Percentiles rank a stretch among this genome's conserved stretches.
Evolutionary conservation across 2,797 vertebrate genomes (phyloP).

Genomic region (Austrolebias charrua): DNA sequence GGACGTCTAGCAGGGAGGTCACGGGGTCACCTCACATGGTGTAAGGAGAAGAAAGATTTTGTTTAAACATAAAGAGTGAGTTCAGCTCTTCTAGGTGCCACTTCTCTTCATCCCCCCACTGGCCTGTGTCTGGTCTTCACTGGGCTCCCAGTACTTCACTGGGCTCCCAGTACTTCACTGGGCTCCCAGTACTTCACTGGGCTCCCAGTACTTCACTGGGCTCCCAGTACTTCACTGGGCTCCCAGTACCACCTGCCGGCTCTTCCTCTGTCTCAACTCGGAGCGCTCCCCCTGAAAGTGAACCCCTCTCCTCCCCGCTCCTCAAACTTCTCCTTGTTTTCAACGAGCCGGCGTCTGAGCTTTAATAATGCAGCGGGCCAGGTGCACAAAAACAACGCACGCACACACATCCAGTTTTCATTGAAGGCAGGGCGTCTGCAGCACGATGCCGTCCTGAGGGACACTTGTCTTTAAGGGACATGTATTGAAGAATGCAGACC

Average conservation of each 20-base stretch:
- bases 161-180: not conserved
- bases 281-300: slow-evolving; percentile 31
- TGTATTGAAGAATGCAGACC: slow-evolving; percentile 22
- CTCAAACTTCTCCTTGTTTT: slow-evolving; percentile 56
- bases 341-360: slow-evolving; percentile 49
- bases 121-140: too few relatives aligned
- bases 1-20: slow-evolving; percentile 37
- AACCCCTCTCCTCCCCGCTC: slow-evolving; percentile 13
- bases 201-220: not conserved
- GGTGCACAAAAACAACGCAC: slow-evolving; percentile 59
- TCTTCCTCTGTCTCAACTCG: slow-evolving; percentile 21
- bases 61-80: not conserved
- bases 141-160: not conserved
- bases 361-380: slow-evolving; percentile 81
- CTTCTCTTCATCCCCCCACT: not conserved
- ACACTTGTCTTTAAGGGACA: slow-evolving; percentile 25
- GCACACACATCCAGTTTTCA: slow-evolving; percentile 75
- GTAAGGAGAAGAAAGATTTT: not conserved
- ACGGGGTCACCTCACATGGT: slow-evolving; percentile 38
- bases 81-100: not conserved
- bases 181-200: not conserved
- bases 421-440: slow-evolving; percentile 59
- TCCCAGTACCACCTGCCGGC: slow-evolving; percentile 20
- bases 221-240: not conserved
- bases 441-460: slow-evolving; percentile 63